Evolutionary conservation across 2,888 invertebrate species (phyloP), one percentile per base, ranked within the genome.

Genomic region (Aradus depressus): DNA sequence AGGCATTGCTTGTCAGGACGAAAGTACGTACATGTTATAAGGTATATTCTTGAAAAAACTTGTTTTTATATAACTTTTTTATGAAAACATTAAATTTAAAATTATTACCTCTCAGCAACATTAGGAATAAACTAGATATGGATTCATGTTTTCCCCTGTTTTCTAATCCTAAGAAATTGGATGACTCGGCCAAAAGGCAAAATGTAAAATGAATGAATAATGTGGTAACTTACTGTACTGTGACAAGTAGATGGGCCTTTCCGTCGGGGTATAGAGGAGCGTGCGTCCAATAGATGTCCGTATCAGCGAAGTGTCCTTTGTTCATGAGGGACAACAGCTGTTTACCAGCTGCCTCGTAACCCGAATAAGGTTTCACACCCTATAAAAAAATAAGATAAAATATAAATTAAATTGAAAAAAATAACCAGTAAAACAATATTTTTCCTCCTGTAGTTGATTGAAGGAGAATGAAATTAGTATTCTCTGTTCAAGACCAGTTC

Each of bases 321-420:
- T 73, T 75, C 44, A 86, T 66, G 34, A 74, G 72, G 54, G 76
- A 71, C 59, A 83, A 65, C 44, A 86, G 69, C 64, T 80, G 74
- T 62, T 75, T 71, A 0, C 86, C 86, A 53, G 80, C 75, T 0
- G 86, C 82, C 58, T 77, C 76, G 65, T 83, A 81, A 44, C 69
- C 69, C 0, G 83, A 84, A 67, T 79, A 84, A 23, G 84, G 79
- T 51, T 77, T 75, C 12, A 85, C 70, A 26, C 84, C 84, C 84
- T 86, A 64, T 3, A 51, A 44, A 34, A n/a, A 28, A 8, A 37
- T 3, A 44, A 19, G 26, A n/a, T 19, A 2, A 1, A 21, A 28
- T 23, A 4, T 26, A 2, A 4, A 44, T 32, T 28, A 16, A 14
- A 14, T 10, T 14, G 6, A 14, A 16, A 10, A 16, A 16, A 10